A percentile compares a stretch with the other conserved stretches of the same genome.
Evolutionary conservation across 2,113 vertebrate species (phyloP).

Genomic region (Salminus brasiliensis): DNA sequence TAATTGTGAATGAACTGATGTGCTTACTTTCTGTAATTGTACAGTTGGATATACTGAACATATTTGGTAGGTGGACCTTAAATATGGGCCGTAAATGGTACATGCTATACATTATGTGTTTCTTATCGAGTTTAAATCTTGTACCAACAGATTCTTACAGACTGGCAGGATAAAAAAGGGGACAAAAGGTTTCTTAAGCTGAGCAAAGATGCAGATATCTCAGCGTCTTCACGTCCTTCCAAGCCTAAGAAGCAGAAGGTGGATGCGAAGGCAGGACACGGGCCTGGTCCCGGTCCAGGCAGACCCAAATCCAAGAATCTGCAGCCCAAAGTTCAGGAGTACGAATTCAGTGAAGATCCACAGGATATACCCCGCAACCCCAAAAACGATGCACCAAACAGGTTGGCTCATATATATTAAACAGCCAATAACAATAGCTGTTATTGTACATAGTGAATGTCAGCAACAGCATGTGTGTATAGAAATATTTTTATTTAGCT

Average conservation of each 20-base stretch:
- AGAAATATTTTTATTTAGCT: too few relatives aligned
- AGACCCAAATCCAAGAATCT: constrained; percentile 94
- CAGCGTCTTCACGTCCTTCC: constrained; percentile 86
- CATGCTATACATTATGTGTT: background rate
- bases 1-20: background rate
- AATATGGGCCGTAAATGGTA: background rate
- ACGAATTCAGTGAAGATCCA: constrained; percentile 94
- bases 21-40: background rate
- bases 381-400: constrained; percentile 97
- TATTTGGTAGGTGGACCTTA: too few relatives aligned
- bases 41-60: background rate
- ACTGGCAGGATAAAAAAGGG: constrained; percentile 99
- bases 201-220: constrained; percentile 90
- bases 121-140: background rate
- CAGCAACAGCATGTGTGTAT: too few relatives aligned
- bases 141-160: constrained; percentile 90
- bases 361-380: constrained; percentile 94
- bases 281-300: constrained; percentile 88
- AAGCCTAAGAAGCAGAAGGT: constrained; percentile 98
- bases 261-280: constrained; percentile 90
- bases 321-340: constrained; percentile 94
- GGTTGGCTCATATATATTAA: constrained; percentile 74
- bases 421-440: too few relatives aligned
- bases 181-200: constrained; percentile 92
- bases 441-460: too few relatives aligned